These are phyloP conservation scores for Oreortyx pictus DNA, from an alignment of 2,797 vertebrate genomes.

Conservation along the genomic window DNA sequence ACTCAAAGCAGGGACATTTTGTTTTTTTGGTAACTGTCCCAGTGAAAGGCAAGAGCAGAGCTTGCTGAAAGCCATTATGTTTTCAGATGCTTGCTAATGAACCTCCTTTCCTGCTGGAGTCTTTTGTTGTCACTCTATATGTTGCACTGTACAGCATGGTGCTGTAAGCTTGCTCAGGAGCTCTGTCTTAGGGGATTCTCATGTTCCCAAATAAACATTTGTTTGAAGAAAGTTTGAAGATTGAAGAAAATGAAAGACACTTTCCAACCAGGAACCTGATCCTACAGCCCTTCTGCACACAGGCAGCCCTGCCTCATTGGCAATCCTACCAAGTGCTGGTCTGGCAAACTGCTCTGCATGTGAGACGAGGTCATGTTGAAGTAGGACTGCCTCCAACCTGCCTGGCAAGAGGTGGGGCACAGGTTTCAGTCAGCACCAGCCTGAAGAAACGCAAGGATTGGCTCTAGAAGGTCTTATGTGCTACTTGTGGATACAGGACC, in stretches of 20 bases:
- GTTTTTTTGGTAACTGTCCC: conserved; percentile 17
- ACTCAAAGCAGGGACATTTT: neutral
- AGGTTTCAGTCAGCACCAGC: neutral
- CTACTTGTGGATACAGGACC: neutral
- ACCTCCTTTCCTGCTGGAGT: neutral
- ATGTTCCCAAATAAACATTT: neutral
- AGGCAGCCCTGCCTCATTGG: neutral
- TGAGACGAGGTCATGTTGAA: neutral
- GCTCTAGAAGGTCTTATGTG: fast-evolving
- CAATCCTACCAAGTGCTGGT: neutral
- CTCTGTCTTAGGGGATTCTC: neutral
- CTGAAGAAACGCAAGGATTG: neutral
- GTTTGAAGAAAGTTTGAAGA: neutral
- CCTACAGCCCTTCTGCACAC: neutral
- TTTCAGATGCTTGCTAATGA: neutral
- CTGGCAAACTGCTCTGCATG: fast-evolving
- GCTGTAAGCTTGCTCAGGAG: neutral
- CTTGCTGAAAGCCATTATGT: conserved; percentile 18
- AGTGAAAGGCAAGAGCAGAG: neutral
- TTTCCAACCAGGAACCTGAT: neutral
- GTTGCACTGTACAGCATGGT: neutral
- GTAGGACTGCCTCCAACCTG: fast-evolving
- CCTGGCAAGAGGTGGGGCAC: neutral
- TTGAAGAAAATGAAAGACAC: neutral
- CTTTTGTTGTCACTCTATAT: neutral